Percentiles rank a stretch among this genome's conserved stretches.
phyloP scores from a whole-genome alignment of 2,888 invertebrate genomes.

The Drosophila gaucha region DNA sequence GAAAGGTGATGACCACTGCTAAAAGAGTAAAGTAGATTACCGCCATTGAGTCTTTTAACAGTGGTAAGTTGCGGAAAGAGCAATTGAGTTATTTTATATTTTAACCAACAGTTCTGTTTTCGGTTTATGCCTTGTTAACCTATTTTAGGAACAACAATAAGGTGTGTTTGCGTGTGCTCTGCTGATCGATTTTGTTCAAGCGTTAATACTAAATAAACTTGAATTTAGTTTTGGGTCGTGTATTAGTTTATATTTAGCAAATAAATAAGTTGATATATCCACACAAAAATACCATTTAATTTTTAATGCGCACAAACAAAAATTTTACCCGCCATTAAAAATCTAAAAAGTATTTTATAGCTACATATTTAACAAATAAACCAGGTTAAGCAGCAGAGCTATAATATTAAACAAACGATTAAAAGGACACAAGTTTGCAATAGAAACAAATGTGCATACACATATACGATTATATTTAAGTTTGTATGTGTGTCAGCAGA shows the following conservation, averaged over 20 bases:
- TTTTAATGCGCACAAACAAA: background rate
- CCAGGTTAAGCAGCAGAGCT: background rate
- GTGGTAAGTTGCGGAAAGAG: no score
- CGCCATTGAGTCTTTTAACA: no score
- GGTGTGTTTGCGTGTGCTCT: no score
- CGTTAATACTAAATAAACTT: background rate
- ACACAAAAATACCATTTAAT: background rate
- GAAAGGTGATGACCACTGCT: no score
- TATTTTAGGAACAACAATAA: no score
- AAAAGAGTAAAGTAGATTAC: no score
- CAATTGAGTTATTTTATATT: no score
- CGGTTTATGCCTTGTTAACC: no score
- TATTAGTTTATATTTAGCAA: background rate
- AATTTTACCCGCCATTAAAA: background rate
- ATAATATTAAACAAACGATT: background rate
- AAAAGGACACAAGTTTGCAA: background rate
- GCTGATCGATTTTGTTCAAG: no score
- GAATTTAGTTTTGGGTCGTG: background rate
- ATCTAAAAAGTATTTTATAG: background rate
- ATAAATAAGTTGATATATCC: background rate
- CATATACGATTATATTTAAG: background rate
- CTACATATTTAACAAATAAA: slow-evolving; percentile 2
- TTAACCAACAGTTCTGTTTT: no score
- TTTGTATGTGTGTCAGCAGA: background rate
- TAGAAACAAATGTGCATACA: background rate